Percentiles rank a stretch among this genome's conserved stretches.
Conservation (phyloP, 1,140 invertebrate genomes). For the Xylocopa sonorina region DNA sequence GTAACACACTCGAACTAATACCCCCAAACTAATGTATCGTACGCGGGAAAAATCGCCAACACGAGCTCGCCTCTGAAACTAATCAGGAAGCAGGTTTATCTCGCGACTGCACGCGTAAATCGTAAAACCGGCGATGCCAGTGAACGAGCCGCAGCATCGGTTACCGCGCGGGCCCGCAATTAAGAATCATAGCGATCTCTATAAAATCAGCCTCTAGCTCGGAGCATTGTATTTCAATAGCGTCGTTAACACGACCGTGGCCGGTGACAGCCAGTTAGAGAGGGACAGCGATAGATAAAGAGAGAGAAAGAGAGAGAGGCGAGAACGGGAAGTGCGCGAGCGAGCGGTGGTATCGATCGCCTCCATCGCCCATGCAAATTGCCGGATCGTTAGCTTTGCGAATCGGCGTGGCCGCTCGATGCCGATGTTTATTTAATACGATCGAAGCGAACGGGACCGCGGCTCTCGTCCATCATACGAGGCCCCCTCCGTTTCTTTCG, state of each 20-base stretch:
- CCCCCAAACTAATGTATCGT: no score
- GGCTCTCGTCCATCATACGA: conserved; percentile 50
- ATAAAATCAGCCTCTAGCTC: not conserved
- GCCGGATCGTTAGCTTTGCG: conserved; percentile 43
- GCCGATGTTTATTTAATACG: conserved; percentile 60
- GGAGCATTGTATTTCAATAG: conserved; percentile 8
- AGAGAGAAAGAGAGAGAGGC: not conserved
- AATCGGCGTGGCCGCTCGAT: conserved; percentile 6
- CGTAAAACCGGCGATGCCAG: not conserved
- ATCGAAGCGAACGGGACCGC: conserved; percentile 5
- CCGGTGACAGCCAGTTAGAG: not conserved
- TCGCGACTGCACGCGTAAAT: not conserved
- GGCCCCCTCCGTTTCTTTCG: conserved; percentile 41
- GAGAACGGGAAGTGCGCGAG: no score
- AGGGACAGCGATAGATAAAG: not conserved
- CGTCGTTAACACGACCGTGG: not conserved
- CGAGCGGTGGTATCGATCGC: no score
- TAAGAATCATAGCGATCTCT: not conserved
- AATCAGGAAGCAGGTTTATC: not conserved
- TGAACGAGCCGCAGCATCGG: not conserved
- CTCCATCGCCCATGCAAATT: conserved; percentile 43
- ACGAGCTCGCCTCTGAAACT: no score
- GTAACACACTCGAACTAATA: no score
- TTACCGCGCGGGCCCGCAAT: not conserved
- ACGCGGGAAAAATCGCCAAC: no score